Percentiles rank a stretch among this genome's conserved stretches.
These are phyloP conservation scores for Noctuana brunneofusca DNA, from an alignment of 2,888 invertebrate genomes.

Conservation along the genomic window DNA sequence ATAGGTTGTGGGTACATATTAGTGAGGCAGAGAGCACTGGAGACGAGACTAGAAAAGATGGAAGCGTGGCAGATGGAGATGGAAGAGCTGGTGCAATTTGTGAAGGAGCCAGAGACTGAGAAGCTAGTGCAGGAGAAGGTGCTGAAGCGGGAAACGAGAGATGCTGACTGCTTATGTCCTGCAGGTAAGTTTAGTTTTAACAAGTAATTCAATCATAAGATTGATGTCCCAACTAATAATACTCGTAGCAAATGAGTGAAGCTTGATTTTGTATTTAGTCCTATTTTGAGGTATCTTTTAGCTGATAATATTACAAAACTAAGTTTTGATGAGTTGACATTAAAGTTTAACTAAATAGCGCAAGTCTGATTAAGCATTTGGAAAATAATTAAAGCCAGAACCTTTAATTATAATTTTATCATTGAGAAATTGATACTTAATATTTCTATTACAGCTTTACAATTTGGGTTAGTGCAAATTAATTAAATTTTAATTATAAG, in stretches of 20 bases:
- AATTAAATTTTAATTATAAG: background rate
- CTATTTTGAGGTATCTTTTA: no score
- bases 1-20: constrained; percentile 66
- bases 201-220: background rate
- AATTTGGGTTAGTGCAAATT: background rate
- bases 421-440: no score
- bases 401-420: no score
- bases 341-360: no score
- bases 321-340: no score
- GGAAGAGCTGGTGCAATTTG: constrained; percentile 42
- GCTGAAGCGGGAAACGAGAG: constrained; percentile 61
- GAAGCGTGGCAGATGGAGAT: constrained; percentile 55
- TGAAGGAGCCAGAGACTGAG: constrained; percentile 43
- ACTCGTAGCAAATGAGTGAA: background rate
- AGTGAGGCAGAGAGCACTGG: constrained; percentile 68
- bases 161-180: constrained; percentile 74
- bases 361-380: background rate
- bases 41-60: constrained; percentile 64
- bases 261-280: no score
- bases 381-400: background rate
- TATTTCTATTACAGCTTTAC: background rate
- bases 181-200: constrained; percentile 59
- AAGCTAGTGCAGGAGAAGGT: constrained; percentile 46
- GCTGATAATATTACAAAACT: no score
- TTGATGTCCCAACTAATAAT: background rate